Base-by-base conservation (phyloP, 2,113 vertebrate genomes). In the Thunnus thynnus region DNA sequence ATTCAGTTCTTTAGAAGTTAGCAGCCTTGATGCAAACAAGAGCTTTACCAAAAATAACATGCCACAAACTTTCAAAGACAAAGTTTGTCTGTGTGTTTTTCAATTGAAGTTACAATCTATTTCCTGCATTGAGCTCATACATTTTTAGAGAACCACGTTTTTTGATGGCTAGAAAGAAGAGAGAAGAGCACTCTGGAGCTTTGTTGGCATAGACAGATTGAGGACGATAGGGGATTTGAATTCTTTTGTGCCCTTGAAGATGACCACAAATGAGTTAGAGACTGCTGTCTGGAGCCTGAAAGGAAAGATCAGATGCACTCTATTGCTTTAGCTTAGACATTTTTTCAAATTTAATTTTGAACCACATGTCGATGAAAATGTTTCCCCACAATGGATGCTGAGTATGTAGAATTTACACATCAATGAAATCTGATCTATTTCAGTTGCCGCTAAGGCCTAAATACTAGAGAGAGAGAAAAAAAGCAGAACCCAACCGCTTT, bases 21-120 rank as follows among this genome's bases (percentile, higher is more conserved):
- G 64, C 65, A 74, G 78, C 83, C 89, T 89, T 92, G 89, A 91
- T 91, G 82, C 78, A 92, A 87, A 91, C 85, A 89, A 88, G 82
- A 83, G 85, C 85, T 91, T 85, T 83, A 88, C 90, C 86, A 83
- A 93, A 91, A 93, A 92, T 91, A 93, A 92, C 89, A 91, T 41
- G 41, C 25, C 44, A 76, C 79, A 87, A 88, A 85, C 82, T 87
- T 92, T 89, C 84, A 92, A 90, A 91, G 85, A 69, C 66, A 63
- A 86, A 71, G 62, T 88, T 89, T 89, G 48, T 77, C 32, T 80
- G 56, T 80, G 58, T 74, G 60, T 80, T 85, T 85, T 68, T 74
- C 84, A 71, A 62, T 73, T 84, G 82, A 84, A 72, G 88, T 82
- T 82, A 13, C 51, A 83, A 85, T 84, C 86, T 91, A 88, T 90